Conservation (phyloP, 2,113 vertebrate species). For the Paedocypris sp. region DNA sequence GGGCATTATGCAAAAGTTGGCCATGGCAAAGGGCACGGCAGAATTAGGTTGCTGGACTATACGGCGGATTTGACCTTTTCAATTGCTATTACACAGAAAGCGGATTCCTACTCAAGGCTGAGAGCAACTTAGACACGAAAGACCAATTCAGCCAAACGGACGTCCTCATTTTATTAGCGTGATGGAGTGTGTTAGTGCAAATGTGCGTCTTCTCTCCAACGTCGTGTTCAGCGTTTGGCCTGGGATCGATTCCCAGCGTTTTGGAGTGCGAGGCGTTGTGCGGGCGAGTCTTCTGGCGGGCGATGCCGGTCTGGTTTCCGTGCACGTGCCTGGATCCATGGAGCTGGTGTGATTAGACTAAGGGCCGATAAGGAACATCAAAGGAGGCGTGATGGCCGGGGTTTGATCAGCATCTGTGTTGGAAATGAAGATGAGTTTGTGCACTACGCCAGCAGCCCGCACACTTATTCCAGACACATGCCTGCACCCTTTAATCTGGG, state of each 20-base stretch:
- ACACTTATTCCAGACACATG: conserved; percentile 21
- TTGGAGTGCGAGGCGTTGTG: background rate
- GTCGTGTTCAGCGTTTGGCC: background rate
- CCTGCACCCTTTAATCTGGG: conserved; percentile 31
- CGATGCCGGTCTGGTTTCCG: background rate
- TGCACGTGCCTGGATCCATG: background rate
- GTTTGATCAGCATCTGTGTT: conserved; percentile 15
- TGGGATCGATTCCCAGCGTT: background rate
- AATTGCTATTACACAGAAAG: conserved; percentile 29
- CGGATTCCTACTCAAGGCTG: conserved; percentile 13
- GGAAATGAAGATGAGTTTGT: conserved; percentile 20
- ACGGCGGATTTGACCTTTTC: conserved; percentile 32
- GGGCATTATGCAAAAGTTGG: conserved; percentile 13
- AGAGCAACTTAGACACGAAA: background rate
- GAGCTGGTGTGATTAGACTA: conserved; percentile 21
- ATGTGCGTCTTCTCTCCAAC: background rate
- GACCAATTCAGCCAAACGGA: background rate
- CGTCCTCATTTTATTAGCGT: background rate
- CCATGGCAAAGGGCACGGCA: conserved; percentile 25
- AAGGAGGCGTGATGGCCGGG: conserved; percentile 5
- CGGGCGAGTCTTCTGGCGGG: background rate
- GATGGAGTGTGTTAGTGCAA: background rate
- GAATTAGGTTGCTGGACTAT: conserved; percentile 20
- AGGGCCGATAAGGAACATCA: conserved; percentile 30
- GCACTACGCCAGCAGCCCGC: background rate